Evolutionary conservation across 2,888 invertebrate species (phyloP).

Genomic region (Synergus japonicus): DNA sequence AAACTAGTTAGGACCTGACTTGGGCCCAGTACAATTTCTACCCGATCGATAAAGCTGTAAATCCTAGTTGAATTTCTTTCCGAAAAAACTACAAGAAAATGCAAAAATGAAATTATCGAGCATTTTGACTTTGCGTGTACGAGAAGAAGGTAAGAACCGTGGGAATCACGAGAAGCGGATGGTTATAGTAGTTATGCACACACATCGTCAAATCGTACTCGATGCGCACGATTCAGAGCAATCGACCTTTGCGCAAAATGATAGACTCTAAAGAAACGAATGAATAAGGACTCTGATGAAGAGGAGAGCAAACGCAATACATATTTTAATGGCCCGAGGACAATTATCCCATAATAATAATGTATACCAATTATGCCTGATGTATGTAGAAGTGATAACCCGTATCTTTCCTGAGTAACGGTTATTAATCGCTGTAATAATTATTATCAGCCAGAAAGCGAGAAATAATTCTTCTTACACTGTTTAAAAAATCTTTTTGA

Average conservation of each 20-base stretch:
- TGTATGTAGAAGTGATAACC: neutral
- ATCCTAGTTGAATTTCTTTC: neutral
- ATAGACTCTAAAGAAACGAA: constrained; percentile 21
- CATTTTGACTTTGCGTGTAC: neutral
- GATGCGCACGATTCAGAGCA: constrained; percentile 40
- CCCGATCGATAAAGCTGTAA: neutral
- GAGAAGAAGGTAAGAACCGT: constrained; percentile 7
- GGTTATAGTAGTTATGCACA: constrained; percentile 1
- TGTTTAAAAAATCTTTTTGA: neutral
- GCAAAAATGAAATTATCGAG: neutral
- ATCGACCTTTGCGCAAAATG: constrained; percentile 25
- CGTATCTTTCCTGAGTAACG: neutral
- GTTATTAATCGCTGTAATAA: constrained; percentile 5
- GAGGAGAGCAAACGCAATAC: constrained; percentile 1
- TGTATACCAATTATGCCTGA: neutral
- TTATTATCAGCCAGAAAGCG: constrained; percentile 9
- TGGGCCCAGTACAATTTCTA: too few relatives aligned
- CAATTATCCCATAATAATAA: constrained; percentile 14
- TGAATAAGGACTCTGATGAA: constrained; percentile 17
- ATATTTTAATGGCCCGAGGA: neutral
- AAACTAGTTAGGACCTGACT: too few relatives aligned
- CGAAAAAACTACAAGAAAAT: neutral
- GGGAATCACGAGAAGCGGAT: constrained; percentile 20
- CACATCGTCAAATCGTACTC: constrained; percentile 37
- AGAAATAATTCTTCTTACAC: neutral